Evolutionary conservation across 2,888 invertebrate species (phyloP).

Genomic region (Spodoptera picta): DNA sequence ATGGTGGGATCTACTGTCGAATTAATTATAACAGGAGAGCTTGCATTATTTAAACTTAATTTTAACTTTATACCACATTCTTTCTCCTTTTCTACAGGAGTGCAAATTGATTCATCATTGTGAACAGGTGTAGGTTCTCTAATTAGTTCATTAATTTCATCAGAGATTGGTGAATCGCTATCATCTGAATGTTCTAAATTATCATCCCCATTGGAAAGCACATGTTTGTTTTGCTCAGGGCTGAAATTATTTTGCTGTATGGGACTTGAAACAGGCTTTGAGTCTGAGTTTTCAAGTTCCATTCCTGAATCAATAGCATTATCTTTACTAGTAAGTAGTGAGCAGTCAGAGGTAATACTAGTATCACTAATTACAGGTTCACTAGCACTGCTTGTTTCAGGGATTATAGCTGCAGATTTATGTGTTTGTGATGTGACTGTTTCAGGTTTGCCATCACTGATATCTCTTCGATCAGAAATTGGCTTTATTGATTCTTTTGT

Average conservation of each 20-base stretch:
- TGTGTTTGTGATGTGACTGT: constrained; percentile 64
- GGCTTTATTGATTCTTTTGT: constrained; percentile 67
- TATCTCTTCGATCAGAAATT: constrained; percentile 72
- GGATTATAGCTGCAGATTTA: constrained; percentile 55
- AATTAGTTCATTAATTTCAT: constrained; percentile 63
- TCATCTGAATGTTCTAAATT: constrained; percentile 75
- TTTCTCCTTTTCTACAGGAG: constrained; percentile 73
- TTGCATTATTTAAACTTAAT: constrained; percentile 84
- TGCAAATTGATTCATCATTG: constrained; percentile 60
- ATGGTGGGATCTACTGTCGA: constrained; percentile 85
- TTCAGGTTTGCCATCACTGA: constrained; percentile 68
- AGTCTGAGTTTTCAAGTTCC: constrained; percentile 69
- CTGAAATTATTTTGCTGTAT: constrained; percentile 57
- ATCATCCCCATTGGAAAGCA: constrained; percentile 78
- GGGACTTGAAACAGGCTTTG: constrained; percentile 66
- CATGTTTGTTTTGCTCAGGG: constrained; percentile 58
- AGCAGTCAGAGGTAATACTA: constrained; percentile 71
- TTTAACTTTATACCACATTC: constrained; percentile 85
- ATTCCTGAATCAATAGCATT: constrained; percentile 71
- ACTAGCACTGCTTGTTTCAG: constrained; percentile 58
- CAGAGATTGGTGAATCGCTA: constrained; percentile 72
- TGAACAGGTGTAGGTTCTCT: constrained; percentile 57
- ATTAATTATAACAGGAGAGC: constrained; percentile 85
- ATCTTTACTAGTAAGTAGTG: constrained; percentile 69
- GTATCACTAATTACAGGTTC: constrained; percentile 72